phyloP scores from a whole-genome alignment of 30 jellyfish, hydroid and myxozoan species.

The Cassiopea andromeda region DNA sequence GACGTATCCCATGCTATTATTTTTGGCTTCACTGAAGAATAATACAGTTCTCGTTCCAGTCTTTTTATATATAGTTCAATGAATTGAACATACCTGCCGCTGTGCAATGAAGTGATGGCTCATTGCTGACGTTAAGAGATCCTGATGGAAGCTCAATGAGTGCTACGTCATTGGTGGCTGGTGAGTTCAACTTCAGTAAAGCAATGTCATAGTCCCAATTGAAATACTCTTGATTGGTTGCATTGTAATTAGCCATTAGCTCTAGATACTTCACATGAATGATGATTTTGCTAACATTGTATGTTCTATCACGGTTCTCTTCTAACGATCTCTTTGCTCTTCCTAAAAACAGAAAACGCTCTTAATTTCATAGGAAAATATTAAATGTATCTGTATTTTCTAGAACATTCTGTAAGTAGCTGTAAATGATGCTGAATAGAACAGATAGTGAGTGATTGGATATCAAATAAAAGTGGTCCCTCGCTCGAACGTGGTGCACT shows the following conservation, averaged over 20 bases:
- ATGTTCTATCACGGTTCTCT: conserved; percentile 27
- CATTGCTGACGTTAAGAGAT: neutral
- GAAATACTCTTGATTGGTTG: conserved; percentile 15
- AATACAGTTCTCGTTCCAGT: neutral
- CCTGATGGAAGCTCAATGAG: conserved; percentile 12
- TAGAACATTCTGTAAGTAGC: neutral
- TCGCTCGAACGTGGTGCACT: no score
- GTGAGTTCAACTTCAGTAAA: conserved; percentile 13
- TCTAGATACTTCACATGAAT: conserved; percentile 8
- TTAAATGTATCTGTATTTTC: neutral
- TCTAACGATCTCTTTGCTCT: conserved; percentile 24
- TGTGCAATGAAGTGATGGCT: neutral
- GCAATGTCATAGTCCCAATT: conserved; percentile 68
- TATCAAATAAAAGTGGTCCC: no score
- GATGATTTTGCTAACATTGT: conserved; percentile 32
- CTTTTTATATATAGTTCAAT: neutral
- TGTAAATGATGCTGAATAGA: no score
- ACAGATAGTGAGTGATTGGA: no score
- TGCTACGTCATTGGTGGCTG: neutral
- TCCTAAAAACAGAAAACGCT: neutral
- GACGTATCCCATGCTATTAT: no score
- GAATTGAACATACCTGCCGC: conserved; percentile 42
- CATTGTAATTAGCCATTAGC: neutral
- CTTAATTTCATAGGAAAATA: neutral
- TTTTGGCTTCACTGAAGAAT: no score